phyloP scores from a whole-genome alignment of 2,888 invertebrate genomes.

The Ellobium chinense region DNA sequence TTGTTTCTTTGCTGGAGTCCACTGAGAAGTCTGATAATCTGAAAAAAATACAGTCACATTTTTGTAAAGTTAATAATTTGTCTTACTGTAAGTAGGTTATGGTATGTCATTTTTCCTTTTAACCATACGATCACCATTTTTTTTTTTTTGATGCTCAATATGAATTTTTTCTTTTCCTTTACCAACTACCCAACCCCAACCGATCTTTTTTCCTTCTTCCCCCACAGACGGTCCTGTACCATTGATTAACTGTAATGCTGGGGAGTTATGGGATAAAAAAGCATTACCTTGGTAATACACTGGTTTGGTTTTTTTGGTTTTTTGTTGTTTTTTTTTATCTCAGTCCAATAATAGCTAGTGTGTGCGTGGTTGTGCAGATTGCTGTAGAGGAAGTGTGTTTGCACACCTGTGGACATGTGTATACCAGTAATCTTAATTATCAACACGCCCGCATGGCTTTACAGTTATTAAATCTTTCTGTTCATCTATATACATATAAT shows the following conservation, averaged over 20 bases:
- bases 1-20: too few relatives aligned
- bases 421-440: too few relatives aligned
- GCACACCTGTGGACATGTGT: neutral
- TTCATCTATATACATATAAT: too few relatives aligned
- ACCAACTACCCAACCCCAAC: neutral
- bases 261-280: neutral
- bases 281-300: conserved; percentile 17
- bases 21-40: too few relatives aligned
- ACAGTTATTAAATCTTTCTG: too few relatives aligned
- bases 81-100: too few relatives aligned
- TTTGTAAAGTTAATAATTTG: too few relatives aligned
- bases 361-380: neutral
- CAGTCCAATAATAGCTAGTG: neutral
- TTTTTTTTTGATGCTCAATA: neutral
- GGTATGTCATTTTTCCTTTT: too few relatives aligned
- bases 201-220: neutral
- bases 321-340: neutral
- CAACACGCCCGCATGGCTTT: neutral
- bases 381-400: neutral
- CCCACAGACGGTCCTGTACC: conserved; percentile 38
- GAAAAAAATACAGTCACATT: too few relatives aligned
- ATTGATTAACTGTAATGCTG: conserved; percentile 21
- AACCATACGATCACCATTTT: neutral
- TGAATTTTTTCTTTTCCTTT: neutral
- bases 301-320: conserved; percentile 15